Base-by-base conservation (phyloP, 2,113 vertebrate genomes). In the Falco punctatus region DNA sequence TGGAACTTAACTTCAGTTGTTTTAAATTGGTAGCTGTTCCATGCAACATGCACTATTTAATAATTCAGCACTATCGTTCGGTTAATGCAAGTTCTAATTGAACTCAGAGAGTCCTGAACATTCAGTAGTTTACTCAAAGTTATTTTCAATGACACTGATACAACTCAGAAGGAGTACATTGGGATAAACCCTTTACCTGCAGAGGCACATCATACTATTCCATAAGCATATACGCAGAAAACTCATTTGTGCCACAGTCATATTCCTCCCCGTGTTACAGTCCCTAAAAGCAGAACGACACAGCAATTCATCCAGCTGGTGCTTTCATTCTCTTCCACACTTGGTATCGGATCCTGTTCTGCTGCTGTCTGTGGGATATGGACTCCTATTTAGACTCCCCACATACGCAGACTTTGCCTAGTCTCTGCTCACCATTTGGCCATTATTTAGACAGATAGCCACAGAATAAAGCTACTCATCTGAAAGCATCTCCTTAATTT, bases 221-320 rank as follows among this genome's bases (percentile, higher is more conserved):
- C 51, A 55, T 13, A 49, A 52, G 28, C 0, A 1, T 32, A n/a
- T 55, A 52, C 19, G 23, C 17, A 52, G 22, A 75, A 67, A 79
- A 49, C 24, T 82, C 78, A 1, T 0, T 5, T 59, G 11, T 69
- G 11, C 28, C 13, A 3, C 24, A 51, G 5, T 42, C 28, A 4
- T n/a, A 33, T 30, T 90, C 22, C n/a, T 86, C 21, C 16, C 40
- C 6, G 11, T 5, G 1, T 38, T 40, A 62, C 19, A 49, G 58
- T 9, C 35, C 77, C 58, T 58, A 74, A 81, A 86, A 91, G 13
- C 5, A 35, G 49, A 88, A 83, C 58, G 32, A 48, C n/a, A 22
- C 4, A 49, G 30, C 24, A 81, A 14, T 22, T 81, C 4, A 51
- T 55, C 26, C 81, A n/a, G 0, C 6, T 65, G 14, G 4, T 49